These are phyloP conservation scores for Tenthredo scrophulariae DNA, from an alignment of 2,888 invertebrate genomes.

Conservation along the genomic window DNA sequence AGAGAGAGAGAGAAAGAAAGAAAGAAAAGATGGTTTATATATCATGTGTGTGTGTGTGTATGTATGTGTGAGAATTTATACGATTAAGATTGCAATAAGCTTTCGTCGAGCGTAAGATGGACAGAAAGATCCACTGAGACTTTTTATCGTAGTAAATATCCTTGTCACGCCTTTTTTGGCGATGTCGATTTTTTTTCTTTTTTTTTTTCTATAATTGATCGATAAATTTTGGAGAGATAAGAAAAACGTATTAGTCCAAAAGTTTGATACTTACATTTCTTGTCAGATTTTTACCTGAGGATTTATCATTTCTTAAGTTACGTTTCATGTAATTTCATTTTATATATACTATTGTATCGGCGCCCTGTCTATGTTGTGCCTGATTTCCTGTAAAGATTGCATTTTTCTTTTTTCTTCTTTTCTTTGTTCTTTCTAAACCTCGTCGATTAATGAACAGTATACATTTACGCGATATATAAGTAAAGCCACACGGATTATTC, in stretches of 20 bases:
- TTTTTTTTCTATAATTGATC: neutral
- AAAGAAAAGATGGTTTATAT: neutral
- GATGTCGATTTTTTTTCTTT: neutral
- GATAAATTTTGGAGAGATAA: neutral
- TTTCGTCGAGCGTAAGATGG: neutral
- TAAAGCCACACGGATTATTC: neutral
- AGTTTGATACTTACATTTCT: neutral
- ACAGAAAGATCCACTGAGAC: neutral
- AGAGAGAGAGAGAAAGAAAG: neutral
- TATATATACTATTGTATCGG: neutral
- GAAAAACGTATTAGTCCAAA: neutral
- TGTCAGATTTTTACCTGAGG: neutral
- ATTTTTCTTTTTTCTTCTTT: neutral
- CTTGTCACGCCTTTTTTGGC: neutral
- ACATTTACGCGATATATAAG: neutral
- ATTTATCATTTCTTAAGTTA: neutral
- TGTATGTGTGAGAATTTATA: neutral
- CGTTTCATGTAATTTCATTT: neutral
- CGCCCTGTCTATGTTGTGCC: no score
- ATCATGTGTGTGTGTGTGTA: neutral
- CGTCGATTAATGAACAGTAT: neutral
- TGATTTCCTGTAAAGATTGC: neutral
- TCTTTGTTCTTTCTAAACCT: neutral
- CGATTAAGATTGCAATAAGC: neutral
- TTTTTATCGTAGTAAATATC: constrained; percentile 3